A percentile compares a stretch with the other conserved stretches of the same genome.
Conservation (phyloP, 1,140 invertebrate genomes). For the Aporrectodea caliginosa region DNA sequence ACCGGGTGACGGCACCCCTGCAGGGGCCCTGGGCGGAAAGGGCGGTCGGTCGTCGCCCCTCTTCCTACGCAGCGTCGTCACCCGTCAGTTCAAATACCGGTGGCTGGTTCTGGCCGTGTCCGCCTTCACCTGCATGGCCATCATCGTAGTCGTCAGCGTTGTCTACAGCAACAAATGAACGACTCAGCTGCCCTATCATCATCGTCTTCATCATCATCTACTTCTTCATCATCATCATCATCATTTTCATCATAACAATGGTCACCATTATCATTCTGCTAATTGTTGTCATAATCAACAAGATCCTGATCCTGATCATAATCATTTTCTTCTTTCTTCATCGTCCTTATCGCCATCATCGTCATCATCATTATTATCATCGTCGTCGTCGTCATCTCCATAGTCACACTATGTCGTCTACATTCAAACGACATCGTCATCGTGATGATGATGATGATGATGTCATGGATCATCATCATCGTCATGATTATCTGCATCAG, state of each 20-base stretch:
- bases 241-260: too few species aligned
- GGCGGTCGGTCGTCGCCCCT: constrained; percentile 4
- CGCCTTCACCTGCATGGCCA: constrained; percentile 27
- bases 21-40: too few species aligned
- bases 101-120: constrained; percentile 21
- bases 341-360: background rate
- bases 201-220: too few species aligned
- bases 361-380: background rate
- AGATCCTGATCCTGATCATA: background rate
- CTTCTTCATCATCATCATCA: too few species aligned
- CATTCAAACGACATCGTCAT: too few species aligned
- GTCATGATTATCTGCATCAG: too few species aligned
- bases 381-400: background rate
- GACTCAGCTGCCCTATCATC: too few species aligned
- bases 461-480: too few species aligned
- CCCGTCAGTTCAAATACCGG: constrained; percentile 21
- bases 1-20: background rate
- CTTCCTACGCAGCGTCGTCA: constrained; percentile 27
- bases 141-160: constrained; percentile 27
- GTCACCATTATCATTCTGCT: too few species aligned
- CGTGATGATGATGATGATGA: too few species aligned
- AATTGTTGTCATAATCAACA: too few species aligned
- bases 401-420: too few species aligned
- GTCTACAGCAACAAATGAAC: constrained; percentile 29
- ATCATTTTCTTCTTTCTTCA: background rate